phyloP scores from a whole-genome alignment of 2,888 invertebrate species.

The Lottia gigantea region DNA sequence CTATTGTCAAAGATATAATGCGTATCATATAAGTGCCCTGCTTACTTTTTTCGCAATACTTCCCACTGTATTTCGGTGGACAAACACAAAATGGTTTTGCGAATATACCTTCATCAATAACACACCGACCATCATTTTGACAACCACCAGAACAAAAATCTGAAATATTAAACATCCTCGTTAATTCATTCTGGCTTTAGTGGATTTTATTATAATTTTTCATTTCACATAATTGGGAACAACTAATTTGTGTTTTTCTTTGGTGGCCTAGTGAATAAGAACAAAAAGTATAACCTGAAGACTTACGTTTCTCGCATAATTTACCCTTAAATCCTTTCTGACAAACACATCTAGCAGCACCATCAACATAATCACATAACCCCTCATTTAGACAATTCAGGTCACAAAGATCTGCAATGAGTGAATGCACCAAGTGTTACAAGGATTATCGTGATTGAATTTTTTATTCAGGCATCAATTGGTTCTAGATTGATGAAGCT shows the following conservation, averaged over 20 bases:
- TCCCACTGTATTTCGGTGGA: not conserved
- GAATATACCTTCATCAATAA: not conserved
- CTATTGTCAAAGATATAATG: too few relatives aligned
- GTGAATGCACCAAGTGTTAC: too few relatives aligned
- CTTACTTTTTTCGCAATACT: not conserved
- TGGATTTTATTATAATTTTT: too few relatives aligned
- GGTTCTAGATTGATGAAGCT: too few relatives aligned
- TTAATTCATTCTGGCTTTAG: too few relatives aligned
- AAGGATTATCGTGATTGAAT: too few relatives aligned
- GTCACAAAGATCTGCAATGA: conserved; percentile 12
- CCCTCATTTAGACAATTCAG: conserved; percentile 14
- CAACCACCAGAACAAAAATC: not conserved
- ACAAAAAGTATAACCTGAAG: not conserved
- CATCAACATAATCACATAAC: conserved; percentile 16
- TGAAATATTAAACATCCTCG: too few relatives aligned
- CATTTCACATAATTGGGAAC: too few relatives aligned
- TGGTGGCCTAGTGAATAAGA: too few relatives aligned
- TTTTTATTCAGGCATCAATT: too few relatives aligned
- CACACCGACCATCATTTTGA: not conserved
- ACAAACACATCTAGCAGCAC: conserved; percentile 16
- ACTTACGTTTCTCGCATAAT: conserved; percentile 10
- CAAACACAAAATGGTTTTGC: not conserved
- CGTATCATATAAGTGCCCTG: not conserved
- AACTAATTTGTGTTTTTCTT: too few relatives aligned
- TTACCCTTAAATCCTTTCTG: not conserved